Evolutionary conservation across 2,888 invertebrate species (phyloP).

Genomic region (Machimus rusticus): DNA sequence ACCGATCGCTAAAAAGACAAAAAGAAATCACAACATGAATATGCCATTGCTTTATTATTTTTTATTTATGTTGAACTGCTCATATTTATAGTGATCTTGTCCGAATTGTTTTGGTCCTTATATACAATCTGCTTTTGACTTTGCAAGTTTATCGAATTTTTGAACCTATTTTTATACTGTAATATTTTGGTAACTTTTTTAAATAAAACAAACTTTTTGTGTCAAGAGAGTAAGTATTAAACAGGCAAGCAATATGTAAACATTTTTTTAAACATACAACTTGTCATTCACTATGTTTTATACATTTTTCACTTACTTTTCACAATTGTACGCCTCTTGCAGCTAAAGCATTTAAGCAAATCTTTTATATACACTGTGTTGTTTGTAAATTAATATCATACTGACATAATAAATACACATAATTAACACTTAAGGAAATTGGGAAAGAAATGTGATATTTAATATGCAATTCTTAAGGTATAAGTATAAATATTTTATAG

Average conservation of each 20-base stretch:
- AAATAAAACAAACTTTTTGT: not conserved
- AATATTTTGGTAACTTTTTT: not conserved
- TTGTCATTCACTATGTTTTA: not conserved
- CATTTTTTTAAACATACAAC: not conserved
- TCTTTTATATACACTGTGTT: not conserved
- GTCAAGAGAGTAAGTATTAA: not conserved
- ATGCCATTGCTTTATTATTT: not conserved
- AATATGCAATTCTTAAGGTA: no score
- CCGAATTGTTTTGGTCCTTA: not conserved
- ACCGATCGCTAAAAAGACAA: not conserved
- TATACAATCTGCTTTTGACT: not conserved
- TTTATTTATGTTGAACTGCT: not conserved
- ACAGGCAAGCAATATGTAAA: not conserved
- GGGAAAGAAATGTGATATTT: no score
- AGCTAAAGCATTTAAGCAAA: not conserved
- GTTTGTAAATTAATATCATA: not conserved
- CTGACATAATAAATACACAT: not conserved
- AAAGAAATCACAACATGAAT: not conserved
- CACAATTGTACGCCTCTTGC: not conserved
- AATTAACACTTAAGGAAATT: not conserved
- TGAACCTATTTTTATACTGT: not conserved
- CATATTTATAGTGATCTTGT: not conserved
- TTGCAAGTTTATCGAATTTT: not conserved
- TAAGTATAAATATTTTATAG: no score
- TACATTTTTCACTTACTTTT: not conserved